Percentiles rank a stretch among this genome's conserved stretches.
These are phyloP conservation scores for Eptesicus fuscus DNA, from an alignment of 2,113 vertebrate genomes.

Conservation along the genomic window DNA sequence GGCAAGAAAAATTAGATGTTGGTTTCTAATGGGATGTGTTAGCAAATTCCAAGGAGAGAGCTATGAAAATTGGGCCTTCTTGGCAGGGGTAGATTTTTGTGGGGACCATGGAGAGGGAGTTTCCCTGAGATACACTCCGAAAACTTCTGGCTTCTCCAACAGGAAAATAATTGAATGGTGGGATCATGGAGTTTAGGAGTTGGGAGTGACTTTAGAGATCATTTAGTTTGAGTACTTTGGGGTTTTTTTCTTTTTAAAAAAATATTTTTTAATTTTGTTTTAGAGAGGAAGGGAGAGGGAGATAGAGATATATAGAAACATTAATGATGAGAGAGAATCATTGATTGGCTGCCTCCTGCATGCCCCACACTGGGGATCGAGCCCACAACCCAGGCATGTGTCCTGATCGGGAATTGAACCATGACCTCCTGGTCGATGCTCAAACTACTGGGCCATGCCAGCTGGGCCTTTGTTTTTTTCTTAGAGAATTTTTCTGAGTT, in stretches of 20 bases:
- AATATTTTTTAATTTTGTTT: too few species aligned
- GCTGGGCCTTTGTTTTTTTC: neutral
- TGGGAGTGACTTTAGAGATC: neutral
- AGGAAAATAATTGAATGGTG: conserved; percentile 46
- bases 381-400: too few species aligned
- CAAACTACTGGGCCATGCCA: too few species aligned
- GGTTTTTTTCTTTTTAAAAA: too few species aligned
- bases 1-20: conserved; percentile 29
- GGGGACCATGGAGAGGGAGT: conserved; percentile 15
- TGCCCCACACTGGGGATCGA: too few species aligned
- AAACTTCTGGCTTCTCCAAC: neutral
- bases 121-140: neutral
- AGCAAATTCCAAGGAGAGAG: conserved; percentile 47
- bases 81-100: conserved; percentile 15
- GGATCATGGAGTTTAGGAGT: neutral
- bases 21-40: conserved; percentile 13
- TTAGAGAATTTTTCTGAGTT: neutral
- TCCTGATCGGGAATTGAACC: too few species aligned
- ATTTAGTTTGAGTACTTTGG: neutral
- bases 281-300: too few species aligned
- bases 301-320: too few species aligned
- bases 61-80: neutral
- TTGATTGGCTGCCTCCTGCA: too few species aligned
- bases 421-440: too few species aligned
- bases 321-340: too few species aligned